phyloP scores from a whole-genome alignment of 2,113 vertebrate genomes.

The Pontoporia blainvillei region DNA sequence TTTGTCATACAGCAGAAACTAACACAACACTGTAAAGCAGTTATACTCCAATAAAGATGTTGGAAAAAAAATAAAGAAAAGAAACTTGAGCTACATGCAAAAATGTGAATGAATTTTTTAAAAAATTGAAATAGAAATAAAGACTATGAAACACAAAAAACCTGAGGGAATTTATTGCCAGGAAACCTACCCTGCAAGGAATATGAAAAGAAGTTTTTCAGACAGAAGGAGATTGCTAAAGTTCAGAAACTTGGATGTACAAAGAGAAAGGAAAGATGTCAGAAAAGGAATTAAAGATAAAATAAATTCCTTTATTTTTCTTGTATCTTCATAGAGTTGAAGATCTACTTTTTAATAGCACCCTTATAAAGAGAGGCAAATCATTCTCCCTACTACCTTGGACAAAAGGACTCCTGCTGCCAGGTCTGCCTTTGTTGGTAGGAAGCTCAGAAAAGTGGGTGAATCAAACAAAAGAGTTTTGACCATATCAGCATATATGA shows the following conservation, averaged over 20 bases:
- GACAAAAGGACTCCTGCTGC: background rate
- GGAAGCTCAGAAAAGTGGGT: background rate
- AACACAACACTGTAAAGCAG: too few relatives aligned
- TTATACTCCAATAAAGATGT: too few relatives aligned
- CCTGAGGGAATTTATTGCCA: background rate
- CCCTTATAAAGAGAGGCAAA: too few relatives aligned
- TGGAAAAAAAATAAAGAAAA: too few relatives aligned
- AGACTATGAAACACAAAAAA: background rate
- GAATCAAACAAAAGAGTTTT: background rate
- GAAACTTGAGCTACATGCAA: too few relatives aligned
- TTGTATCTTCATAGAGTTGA: background rate
- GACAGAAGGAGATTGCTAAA: background rate
- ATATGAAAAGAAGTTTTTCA: background rate
- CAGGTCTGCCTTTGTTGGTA: background rate
- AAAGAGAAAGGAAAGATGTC: background rate
- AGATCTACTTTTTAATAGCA: background rate
- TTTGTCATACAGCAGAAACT: too few relatives aligned
- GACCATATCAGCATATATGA: background rate
- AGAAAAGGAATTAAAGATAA: background rate
- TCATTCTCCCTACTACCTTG: background rate
- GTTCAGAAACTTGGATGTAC: background rate
- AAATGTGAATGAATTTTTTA: too few relatives aligned
- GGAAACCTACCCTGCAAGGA: background rate
- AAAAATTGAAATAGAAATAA: background rate
- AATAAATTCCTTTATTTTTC: background rate